Percentiles rank a stretch among this genome's conserved stretches.
Evolutionary conservation across 2,888 invertebrate species (phyloP).

Genomic region (Imbricaverruca yamaguchii): DNA sequence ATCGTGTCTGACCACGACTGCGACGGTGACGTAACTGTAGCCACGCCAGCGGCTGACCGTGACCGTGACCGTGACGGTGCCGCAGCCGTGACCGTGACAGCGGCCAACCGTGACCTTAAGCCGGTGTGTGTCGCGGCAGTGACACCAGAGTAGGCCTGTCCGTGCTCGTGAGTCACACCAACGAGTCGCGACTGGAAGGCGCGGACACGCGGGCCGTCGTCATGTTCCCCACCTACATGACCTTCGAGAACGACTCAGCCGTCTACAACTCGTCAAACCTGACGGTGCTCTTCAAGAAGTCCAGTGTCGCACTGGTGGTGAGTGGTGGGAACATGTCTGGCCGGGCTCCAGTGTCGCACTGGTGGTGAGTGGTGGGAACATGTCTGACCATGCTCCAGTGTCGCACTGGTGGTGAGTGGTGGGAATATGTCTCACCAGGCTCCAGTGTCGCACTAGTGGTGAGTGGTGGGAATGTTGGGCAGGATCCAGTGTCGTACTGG

Average conservation of each 20-base stretch:
- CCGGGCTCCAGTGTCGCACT: too few species aligned
- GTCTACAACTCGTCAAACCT: neutral
- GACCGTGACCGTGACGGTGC: too few species aligned
- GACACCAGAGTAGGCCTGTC: neutral
- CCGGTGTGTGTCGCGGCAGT: neutral
- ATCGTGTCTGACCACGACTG: too few species aligned
- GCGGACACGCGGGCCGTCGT: neutral
- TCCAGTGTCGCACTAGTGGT: too few species aligned
- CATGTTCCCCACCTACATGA: slow-evolving; percentile 6
- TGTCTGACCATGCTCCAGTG: neutral
- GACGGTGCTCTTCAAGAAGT: neutral
- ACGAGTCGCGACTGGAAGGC: neutral
- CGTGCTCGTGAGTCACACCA: neutral
- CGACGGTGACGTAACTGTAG: too few species aligned
- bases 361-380: too few species aligned
- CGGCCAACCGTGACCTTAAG: too few species aligned
- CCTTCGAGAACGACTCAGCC: slow-evolving; percentile 3
- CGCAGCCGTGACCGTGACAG: too few species aligned
- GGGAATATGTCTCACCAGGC: too few species aligned
- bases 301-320: neutral
- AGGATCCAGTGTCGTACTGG: neutral
- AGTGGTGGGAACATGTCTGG: too few species aligned
- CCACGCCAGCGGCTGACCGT: too few species aligned
- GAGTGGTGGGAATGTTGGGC: too few species aligned
- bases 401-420: neutral